phyloP scores from a whole-genome alignment of 2,797 vertebrate species.

The Cygnus olor region DNA sequence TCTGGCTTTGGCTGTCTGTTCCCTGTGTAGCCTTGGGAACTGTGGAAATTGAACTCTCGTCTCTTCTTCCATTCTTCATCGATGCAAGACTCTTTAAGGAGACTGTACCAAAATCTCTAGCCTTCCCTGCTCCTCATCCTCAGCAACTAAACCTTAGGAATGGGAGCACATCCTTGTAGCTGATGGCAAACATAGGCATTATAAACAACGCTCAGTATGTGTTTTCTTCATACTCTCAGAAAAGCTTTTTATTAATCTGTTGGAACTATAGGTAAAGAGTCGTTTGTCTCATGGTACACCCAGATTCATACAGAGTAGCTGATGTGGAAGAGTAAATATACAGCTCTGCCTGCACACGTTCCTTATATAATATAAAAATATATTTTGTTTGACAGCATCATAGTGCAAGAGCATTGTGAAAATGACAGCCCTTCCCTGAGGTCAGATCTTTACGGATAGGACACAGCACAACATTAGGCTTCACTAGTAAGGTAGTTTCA shows the following conservation, averaged over 20 bases:
- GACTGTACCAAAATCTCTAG: background rate
- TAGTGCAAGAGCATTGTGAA: background rate
- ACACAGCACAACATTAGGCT: background rate
- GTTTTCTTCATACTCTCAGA: background rate
- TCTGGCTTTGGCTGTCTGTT: background rate
- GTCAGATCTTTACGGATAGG: background rate
- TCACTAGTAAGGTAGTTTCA: background rate
- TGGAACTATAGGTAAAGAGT: background rate
- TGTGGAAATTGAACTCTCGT: background rate
- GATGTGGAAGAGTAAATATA: background rate
- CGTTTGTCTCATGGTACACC: background rate
- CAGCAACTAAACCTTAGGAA: background rate
- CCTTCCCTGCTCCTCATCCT: background rate
- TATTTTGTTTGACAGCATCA: conserved; percentile 21
- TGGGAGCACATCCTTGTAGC: background rate
- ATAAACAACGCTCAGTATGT: background rate
- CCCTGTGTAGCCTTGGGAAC: background rate
- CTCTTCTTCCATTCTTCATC: background rate
- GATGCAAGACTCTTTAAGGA: background rate
- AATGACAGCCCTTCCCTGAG: background rate
- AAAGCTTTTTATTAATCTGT: background rate
- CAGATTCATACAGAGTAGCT: background rate
- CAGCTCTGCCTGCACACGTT: background rate
- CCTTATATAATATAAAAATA: background rate
- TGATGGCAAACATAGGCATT: background rate